phyloP scores from a whole-genome alignment of 2,888 invertebrate genomes.

The Drosophila lutescens region DNA sequence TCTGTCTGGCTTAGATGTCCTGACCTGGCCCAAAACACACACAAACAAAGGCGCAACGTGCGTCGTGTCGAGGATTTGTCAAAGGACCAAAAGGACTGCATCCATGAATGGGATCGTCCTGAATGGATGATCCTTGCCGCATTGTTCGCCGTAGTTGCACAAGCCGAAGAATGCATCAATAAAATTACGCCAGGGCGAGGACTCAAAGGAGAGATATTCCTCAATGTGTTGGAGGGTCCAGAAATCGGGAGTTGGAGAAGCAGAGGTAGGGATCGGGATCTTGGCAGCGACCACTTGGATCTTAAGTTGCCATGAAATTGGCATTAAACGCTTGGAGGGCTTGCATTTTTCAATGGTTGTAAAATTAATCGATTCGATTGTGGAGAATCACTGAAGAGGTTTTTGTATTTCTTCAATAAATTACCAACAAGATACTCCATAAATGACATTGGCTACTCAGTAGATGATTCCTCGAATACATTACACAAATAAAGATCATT shows the following conservation, averaged over 20 bases:
- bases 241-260: constrained; percentile 1
- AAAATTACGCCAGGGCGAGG: constrained; percentile 68
- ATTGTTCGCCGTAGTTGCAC: constrained; percentile 53
- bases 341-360: constrained; percentile 42
- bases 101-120: constrained; percentile 47
- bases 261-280: not conserved
- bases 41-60: constrained; percentile 67
- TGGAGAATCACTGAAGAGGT: constrained; percentile 20
- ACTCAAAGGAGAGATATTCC: constrained; percentile 28
- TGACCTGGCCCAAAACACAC: constrained; percentile 24
- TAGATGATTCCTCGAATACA: not conserved
- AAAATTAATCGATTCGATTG: constrained; percentile 44
- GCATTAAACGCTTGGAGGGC: constrained; percentile 51
- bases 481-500: not conserved
- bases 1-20: constrained; percentile 52
- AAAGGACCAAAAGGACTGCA: constrained; percentile 47
- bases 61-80: constrained; percentile 40
- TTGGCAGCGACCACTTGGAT: constrained; percentile 49
- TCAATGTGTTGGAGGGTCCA: constrained; percentile 43
- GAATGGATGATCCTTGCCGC: constrained; percentile 62
- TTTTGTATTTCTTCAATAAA: constrained; percentile 1
- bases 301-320: constrained; percentile 60
- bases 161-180: constrained; percentile 71
- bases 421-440: not conserved
- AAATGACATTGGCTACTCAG: not conserved